Base-by-base conservation (phyloP, 92 coral and sea anemone species). In the Desmophyllum pertusum region DNA sequence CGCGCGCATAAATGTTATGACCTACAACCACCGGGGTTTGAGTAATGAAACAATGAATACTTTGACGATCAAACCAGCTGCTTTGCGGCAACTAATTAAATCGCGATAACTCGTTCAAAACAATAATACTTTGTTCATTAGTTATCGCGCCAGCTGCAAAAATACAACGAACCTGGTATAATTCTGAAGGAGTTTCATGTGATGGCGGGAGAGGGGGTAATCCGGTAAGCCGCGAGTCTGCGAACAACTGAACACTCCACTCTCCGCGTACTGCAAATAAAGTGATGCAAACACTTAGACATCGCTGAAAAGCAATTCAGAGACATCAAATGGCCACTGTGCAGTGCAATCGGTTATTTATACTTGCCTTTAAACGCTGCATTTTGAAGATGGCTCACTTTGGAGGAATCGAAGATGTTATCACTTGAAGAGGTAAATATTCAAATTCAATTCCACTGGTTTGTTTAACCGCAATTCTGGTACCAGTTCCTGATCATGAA, bases 121-220 rank as follows among this genome's bases (percentile, higher is more conserved):
- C 17, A 61, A 61, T 57, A 37, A 35, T 8, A 33, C 68, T 25
- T 29, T 72, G 31, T 37, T 31, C 70, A 82, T 71, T 73, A 62
- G 8, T 36, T 57, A 29, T 48, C 71, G 41, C 33, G 18, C 37
- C 86, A 82, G 78, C 79, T 82, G 86, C 70, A 82, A 52, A 82
- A 67, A 70, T 37, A 80, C 68, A 79, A 77, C 96, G 15, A 84
- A 97, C 99, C 99, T 97, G 95, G 77, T 97, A 97, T 76, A 97
- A 86, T 51, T 97, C 99, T 2, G 99, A 97, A 17, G 99, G 99
- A 5, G 83, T 93, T 55, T 97, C 99, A 46, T 94, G 93, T 5
- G 99, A 91, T 17, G 99, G 92, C 51, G 99, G 99, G 2, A 97
- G 73, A 9, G 99, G 99, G 62, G 99, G 99, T 18, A 97, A 83